Evolutionary conservation across 2,797 vertebrate genomes (phyloP).

Genomic region (Babyrousa celebensis): DNA sequence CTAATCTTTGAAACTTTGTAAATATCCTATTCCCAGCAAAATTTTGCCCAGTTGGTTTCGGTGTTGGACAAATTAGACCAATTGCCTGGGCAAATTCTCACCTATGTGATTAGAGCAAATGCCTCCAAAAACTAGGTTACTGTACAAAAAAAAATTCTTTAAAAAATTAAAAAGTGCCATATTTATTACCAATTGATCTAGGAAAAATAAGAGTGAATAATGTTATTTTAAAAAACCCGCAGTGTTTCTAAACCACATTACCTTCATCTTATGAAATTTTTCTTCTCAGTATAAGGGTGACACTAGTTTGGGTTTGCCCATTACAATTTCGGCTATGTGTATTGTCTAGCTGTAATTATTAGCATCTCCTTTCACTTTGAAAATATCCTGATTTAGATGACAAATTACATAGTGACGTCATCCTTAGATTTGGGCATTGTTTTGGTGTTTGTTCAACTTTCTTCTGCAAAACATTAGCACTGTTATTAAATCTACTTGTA

Average conservation of each 20-base stretch:
- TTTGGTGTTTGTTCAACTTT: background rate
- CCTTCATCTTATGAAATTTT: background rate
- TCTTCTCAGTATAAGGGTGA: background rate
- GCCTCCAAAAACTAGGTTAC: background rate
- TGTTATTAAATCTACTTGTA: background rate
- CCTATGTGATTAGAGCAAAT: background rate
- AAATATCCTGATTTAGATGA: background rate
- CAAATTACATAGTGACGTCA: background rate
- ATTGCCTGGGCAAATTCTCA: background rate
- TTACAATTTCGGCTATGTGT: background rate
- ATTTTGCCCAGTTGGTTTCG: background rate
- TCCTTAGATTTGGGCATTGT: background rate
- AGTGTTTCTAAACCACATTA: background rate
- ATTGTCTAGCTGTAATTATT: background rate
- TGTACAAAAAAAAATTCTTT: background rate
- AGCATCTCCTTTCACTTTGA: background rate
- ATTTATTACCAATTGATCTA: background rate
- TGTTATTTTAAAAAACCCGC: background rate
- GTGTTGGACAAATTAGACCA: background rate
- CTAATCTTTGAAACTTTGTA: constrained; percentile 1
- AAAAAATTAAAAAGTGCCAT: background rate
- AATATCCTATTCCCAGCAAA: background rate
- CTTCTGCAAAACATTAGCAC: background rate
- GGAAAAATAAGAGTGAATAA: background rate
- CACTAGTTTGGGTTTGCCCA: background rate